Evolutionary conservation across 2,113 vertebrate genomes (phyloP).

Genomic region (Bungarus multicinctus): DNA sequence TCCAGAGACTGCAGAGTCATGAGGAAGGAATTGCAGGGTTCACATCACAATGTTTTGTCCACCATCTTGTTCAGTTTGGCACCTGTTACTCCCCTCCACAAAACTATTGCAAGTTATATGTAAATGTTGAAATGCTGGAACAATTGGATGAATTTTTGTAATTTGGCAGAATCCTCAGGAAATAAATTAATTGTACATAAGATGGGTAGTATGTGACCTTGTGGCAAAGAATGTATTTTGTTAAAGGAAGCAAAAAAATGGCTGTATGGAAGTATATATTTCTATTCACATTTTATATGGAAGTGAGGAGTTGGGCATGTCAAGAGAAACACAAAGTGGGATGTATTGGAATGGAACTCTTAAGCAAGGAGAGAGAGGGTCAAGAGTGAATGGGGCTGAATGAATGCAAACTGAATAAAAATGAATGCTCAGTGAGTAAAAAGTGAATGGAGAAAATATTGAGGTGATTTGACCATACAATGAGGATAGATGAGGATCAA

Average conservation of each 20-base stretch:
- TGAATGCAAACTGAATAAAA: background rate
- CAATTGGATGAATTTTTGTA: background rate
- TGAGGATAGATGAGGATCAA: background rate
- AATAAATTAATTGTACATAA: background rate
- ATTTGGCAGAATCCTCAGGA: background rate
- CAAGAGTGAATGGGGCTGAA: background rate
- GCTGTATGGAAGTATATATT: background rate
- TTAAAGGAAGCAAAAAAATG: background rate
- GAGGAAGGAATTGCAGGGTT: background rate
- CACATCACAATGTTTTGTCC: background rate
- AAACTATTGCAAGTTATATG: background rate
- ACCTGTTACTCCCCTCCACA: background rate
- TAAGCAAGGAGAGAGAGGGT: background rate
- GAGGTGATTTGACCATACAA: background rate
- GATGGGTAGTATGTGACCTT: background rate
- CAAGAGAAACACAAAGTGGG: background rate
- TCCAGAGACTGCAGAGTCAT: background rate
- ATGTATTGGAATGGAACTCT: background rate
- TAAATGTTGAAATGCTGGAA: background rate
- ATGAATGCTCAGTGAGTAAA: background rate
- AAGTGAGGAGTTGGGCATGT: background rate
- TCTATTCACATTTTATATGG: background rate
- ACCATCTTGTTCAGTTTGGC: background rate
- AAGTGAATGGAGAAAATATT: background rate
- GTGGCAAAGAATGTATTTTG: background rate